Evolutionary conservation across 2,113 vertebrate genomes (phyloP).

Genomic region (Catharus minimus): DNA sequence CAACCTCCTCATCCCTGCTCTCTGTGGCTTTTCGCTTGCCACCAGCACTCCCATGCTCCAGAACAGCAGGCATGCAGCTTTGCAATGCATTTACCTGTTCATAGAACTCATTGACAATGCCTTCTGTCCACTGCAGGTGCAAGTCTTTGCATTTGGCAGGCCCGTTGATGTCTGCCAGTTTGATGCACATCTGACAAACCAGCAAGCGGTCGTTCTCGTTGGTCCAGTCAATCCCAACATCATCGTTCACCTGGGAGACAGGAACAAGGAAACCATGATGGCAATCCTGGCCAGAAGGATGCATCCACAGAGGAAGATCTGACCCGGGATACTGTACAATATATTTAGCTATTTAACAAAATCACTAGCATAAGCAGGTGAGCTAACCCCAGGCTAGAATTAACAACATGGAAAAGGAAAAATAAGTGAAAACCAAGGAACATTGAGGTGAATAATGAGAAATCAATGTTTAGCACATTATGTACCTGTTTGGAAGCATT

Average conservation of each 20-base stretch:
- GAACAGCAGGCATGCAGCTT: background rate
- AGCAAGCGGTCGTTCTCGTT: slow-evolving; percentile 96
- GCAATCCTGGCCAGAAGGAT: background rate
- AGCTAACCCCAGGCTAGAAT: background rate
- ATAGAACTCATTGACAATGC: slow-evolving; percentile 98
- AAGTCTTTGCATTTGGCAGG: slow-evolving; percentile 94
- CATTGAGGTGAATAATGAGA: background rate
- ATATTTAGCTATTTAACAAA: background rate
- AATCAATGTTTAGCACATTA: background rate
- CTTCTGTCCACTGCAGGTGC: slow-evolving; percentile 95
- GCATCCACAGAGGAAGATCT: background rate
- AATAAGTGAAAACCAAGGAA: background rate
- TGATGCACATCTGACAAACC: slow-evolving; percentile 99
- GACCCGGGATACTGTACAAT: background rate
- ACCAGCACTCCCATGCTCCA: background rate
- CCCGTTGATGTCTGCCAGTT: slow-evolving; percentile 96
- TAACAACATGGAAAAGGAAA: background rate
- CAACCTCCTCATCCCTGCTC: background rate
- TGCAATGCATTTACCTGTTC: slow-evolving; percentile 83
- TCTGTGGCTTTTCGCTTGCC: background rate
- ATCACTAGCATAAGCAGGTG: background rate
- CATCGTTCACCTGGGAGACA: slow-evolving; percentile 86
- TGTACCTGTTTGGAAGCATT: background rate
- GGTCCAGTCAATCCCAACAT: slow-evolving; percentile 96
- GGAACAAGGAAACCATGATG: background rate